These are phyloP conservation scores for Campodea augens DNA, from an alignment of 1,140 invertebrate genomes.

Conservation along the genomic window DNA sequence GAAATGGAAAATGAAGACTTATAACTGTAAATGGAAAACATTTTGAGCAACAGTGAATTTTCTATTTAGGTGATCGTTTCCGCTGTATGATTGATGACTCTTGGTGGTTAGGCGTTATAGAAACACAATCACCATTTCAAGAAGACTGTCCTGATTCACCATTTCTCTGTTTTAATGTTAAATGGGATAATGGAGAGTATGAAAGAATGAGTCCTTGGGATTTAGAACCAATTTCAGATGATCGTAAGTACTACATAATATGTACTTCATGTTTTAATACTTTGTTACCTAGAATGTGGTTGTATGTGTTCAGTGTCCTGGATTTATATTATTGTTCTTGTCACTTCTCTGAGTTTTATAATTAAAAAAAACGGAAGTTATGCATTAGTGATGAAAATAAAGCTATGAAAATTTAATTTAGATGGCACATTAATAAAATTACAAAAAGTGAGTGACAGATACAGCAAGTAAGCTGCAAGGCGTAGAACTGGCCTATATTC, in stretches of 20 bases:
- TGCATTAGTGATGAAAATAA: neutral
- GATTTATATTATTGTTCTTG: too few relatives aligned
- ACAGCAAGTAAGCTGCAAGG: too few relatives aligned
- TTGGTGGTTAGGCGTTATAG: conserved; percentile 85
- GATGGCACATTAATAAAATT: too few relatives aligned
- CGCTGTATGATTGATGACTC: conserved; percentile 88
- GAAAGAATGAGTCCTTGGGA: conserved; percentile 93
- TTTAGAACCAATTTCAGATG: conserved; percentile 68
- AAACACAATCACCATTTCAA: conserved; percentile 41
- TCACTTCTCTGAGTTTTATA: neutral
- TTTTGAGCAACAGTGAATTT: conserved; percentile 9
- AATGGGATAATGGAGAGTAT: conserved; percentile 84
- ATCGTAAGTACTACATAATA: conserved; percentile 26
- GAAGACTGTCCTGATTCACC: conserved; percentile 50
- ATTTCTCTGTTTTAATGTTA: conserved; percentile 71
- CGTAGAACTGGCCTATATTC: too few relatives aligned
- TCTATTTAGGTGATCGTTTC: conserved; percentile 40
- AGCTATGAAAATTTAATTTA: neutral
- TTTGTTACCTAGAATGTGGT: too few relatives aligned
- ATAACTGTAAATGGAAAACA: neutral
- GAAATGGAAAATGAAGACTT: neutral
- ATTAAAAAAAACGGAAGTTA: neutral
- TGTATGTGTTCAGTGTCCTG: too few relatives aligned
- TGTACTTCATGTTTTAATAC: neutral
- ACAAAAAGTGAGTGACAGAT: too few relatives aligned